These are phyloP conservation scores for Atethmia centrago DNA, from an alignment of 2,888 invertebrate genomes.

Conservation along the genomic window DNA sequence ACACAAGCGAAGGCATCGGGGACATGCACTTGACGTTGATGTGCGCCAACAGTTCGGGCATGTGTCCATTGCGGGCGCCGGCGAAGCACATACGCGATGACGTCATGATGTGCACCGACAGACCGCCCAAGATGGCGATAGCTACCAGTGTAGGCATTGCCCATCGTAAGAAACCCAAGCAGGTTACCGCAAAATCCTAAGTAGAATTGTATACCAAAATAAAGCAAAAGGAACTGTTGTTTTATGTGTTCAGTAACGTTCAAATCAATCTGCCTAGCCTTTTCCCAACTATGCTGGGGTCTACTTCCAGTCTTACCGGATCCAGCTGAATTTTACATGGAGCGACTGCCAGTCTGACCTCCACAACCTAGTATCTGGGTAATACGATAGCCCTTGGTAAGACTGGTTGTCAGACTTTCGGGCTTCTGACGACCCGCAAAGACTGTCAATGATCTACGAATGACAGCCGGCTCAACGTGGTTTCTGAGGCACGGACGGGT, in stretches of 20 bases:
- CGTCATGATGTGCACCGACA: constrained; percentile 98
- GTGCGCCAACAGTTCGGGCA: constrained; percentile 95
- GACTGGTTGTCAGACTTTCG: not conserved
- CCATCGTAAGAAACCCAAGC: constrained; percentile 94
- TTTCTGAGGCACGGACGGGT: not conserved
- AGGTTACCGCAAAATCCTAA: constrained; percentile 95
- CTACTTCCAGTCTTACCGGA: not conserved
- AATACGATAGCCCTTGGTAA: not conserved
- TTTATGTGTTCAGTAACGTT: not conserved
- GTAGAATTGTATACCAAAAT: constrained; percentile 33
- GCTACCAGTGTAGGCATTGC: constrained; percentile 98
- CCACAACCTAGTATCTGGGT: not conserved
- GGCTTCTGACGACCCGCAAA: not conserved
- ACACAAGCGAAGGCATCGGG: constrained; percentile 95
- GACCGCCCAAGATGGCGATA: constrained; percentile 97
- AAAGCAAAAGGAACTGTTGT: not conserved
- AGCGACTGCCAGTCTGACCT: not conserved
- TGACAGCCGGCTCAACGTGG: not conserved
- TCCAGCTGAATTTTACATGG: not conserved
- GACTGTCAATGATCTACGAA: not conserved
- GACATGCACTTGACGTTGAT: constrained; percentile 94
- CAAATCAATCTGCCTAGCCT: not conserved
- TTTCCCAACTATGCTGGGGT: not conserved
- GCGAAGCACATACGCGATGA: constrained; percentile 98
- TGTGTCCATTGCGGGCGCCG: constrained; percentile 97